Conservation (phyloP, 1,140 invertebrate genomes). For the Uloborus diversus region DNA sequence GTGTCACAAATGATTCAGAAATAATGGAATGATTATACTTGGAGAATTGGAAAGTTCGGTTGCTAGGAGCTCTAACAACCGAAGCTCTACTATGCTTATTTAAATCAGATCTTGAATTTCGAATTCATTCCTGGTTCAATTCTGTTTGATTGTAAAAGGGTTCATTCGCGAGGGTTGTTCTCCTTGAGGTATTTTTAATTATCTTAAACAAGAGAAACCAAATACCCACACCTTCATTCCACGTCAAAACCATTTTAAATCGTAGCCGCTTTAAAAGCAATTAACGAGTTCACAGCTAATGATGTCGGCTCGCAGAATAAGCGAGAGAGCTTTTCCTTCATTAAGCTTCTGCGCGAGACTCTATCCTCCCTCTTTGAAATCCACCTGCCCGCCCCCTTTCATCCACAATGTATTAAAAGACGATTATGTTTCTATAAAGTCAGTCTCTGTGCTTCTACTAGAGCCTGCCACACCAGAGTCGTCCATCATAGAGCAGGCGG, state of each 20-base stretch:
- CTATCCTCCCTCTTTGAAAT: no score
- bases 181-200: conserved; percentile 5
- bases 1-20: no score
- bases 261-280: conserved; percentile 45
- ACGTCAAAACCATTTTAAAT: conserved; percentile 5
- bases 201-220: background rate
- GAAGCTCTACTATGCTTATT: no score
- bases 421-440: conserved; percentile 56
- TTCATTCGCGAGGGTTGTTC: no score
- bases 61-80: no score
- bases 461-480: conserved; percentile 10
- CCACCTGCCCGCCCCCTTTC: background rate
- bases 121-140: no score
- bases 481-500: conserved; percentile 33
- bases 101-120: no score
- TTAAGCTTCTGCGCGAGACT: conserved; percentile 1
- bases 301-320: conserved; percentile 28
- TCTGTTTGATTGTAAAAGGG: no score
- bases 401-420: conserved; percentile 43
- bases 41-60: no score
- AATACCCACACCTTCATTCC: conserved; percentile 10
- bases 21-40: no score
- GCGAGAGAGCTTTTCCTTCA: conserved; percentile 32
- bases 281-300: conserved; percentile 40
- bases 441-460: conserved; percentile 5